A percentile compares a stretch with the other conserved stretches of the same genome.
phyloP scores from a whole-genome alignment of 2,888 invertebrate species.

The Colostygia pectinataria region DNA sequence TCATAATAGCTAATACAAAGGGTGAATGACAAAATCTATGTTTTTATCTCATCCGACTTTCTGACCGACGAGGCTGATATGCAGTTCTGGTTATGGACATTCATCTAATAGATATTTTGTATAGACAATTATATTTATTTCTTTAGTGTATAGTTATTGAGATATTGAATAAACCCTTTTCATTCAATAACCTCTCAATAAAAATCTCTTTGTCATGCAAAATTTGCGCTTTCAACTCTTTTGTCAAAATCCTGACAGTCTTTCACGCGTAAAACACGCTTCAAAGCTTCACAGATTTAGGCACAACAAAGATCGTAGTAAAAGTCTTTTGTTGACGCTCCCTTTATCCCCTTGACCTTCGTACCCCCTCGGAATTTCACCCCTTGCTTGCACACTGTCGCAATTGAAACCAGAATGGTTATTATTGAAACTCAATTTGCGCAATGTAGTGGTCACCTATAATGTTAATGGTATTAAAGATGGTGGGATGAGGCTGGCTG shows the following conservation, averaged over 20 bases:
- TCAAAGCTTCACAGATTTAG: not conserved
- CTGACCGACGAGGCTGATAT: too few species aligned
- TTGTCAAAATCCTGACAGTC: constrained; percentile 3
- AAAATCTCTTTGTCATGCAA: not conserved
- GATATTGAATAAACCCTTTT: too few species aligned
- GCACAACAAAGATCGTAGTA: constrained; percentile 10
- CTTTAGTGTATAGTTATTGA: too few species aligned
- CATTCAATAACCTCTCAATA: too few species aligned
- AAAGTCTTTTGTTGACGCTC: constrained; percentile 8
- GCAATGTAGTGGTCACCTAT: constrained; percentile 2
- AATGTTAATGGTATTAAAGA: too few species aligned
- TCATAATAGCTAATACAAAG: not conserved
- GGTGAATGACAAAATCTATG: not conserved
- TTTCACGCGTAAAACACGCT: constrained; percentile 9
- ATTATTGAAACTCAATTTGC: constrained; percentile 5
- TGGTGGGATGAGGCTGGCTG: too few species aligned
- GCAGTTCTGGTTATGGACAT: too few species aligned
- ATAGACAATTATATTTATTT: too few species aligned
- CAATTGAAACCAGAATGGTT: constrained; percentile 6
- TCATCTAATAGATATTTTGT: too few species aligned
- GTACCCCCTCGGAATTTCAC: constrained; percentile 15
- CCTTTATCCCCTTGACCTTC: constrained; percentile 23
- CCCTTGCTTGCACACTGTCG: constrained; percentile 3
- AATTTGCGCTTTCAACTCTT: not conserved
- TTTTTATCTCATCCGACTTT: too few species aligned